Evolutionary conservation across 1,140 invertebrate species (phyloP).

Genomic region (Sipha flava): DNA sequence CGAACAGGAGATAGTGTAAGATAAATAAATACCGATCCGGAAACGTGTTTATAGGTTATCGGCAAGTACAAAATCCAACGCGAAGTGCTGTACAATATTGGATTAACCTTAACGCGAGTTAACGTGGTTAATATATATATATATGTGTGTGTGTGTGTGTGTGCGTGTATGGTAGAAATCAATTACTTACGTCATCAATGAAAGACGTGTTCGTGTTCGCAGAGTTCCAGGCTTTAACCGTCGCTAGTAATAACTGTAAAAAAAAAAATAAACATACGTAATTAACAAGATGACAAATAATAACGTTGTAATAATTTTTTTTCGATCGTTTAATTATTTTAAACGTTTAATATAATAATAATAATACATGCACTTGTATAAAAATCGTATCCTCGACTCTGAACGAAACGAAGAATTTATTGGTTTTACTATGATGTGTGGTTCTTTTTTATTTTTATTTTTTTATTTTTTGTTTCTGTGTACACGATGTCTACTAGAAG

Average conservation of each 20-base stretch:
- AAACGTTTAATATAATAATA: no score
- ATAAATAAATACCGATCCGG: not conserved
- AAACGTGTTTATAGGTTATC: not conserved
- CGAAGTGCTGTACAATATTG: not conserved
- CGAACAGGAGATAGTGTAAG: no score
- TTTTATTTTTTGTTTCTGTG: no score
- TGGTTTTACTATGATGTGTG: no score
- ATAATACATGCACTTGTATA: no score
- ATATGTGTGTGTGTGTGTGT: not conserved
- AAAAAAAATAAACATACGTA: not conserved
- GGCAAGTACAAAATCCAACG: not conserved
- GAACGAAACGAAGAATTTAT: no score
- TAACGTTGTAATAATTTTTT: not conserved
- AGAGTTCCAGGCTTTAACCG: not conserved
- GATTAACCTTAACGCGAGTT: not conserved
- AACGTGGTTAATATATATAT: not conserved
- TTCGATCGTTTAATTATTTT: no score
- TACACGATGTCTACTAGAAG: no score
- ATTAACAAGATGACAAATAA: not conserved
- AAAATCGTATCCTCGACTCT: no score
- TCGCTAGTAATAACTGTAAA: not conserved
- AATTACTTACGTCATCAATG: conserved; percentile 21
- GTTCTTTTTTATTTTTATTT: no score
- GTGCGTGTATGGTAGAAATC: not conserved
- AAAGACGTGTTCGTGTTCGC: not conserved